Conservation (phyloP, 30 jellyfish, hydroid and myxozoan species). For the Aurelia aurita region DNA sequence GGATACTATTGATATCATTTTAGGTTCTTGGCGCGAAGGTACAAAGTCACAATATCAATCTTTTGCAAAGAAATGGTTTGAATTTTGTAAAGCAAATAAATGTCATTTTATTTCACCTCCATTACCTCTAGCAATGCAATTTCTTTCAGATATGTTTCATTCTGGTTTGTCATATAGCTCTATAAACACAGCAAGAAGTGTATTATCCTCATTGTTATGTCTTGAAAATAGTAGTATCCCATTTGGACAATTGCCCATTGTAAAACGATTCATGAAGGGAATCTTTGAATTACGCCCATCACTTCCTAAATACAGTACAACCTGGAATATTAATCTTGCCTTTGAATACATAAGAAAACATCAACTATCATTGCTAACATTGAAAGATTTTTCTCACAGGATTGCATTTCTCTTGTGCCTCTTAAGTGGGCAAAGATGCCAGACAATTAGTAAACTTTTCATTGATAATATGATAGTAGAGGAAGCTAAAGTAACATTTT, state of each 20-base stretch:
- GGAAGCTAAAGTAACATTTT: too few relatives aligned
- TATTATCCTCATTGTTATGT: neutral
- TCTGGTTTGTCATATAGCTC: constrained; percentile 15
- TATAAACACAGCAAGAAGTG: neutral
- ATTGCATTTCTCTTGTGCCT: neutral
- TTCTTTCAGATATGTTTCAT: neutral
- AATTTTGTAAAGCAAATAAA: constrained; percentile 6
- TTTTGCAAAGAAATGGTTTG: constrained; percentile 35
- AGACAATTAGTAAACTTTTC: too few relatives aligned
- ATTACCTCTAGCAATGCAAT: constrained; percentile 2
- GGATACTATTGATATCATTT: neutral
- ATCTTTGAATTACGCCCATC: neutral
- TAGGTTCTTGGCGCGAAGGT: constrained; percentile 37
- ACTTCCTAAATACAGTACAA: neutral
- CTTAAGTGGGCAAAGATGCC: too few relatives aligned
- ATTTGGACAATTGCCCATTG: neutral
- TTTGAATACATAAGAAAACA: neutral
- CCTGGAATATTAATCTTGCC: neutral
- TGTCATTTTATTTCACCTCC: neutral
- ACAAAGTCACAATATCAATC: too few relatives aligned
- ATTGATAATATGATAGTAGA: too few relatives aligned
- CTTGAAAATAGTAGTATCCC: neutral
- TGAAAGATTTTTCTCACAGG: neutral
- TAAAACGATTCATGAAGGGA: neutral
- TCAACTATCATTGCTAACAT: neutral